Base-by-base conservation (phyloP, 1,140 invertebrate genomes). In the Drosophila littoralis region DNA sequence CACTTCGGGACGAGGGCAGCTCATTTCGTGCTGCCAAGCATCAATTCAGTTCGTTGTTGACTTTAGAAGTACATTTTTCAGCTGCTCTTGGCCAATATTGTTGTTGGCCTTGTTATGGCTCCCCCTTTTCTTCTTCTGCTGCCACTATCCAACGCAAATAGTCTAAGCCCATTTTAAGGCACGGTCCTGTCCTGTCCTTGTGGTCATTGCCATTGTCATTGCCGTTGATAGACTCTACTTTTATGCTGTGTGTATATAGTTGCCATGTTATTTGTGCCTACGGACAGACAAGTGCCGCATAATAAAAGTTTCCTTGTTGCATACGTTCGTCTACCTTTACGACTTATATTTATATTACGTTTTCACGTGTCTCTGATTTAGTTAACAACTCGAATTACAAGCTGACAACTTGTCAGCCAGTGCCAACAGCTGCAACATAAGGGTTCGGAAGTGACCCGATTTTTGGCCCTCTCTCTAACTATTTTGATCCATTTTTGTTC, bases 1-100 rank as follows among this genome's bases (percentile, higher is more conserved):
- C 48, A 17, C 46, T 17, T 50, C 57, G 13, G 35, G 7, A 38
- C 7, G 40, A 45, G 40, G n/a, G 51, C 69, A 66, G 79, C 75
- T 79, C 80, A 83, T 83, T 82, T 82, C 42, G 51, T 63, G 69
- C 48, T 57, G 22, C 22, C 51, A 13, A 35, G 61, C 51, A 46
- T 75, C 77, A 78, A 77, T 74, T 84, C 81, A 84, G 84, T 81
- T 80, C 81, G 22, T 77, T 86, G 82, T 88, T 88, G 79, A 88
- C 76, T 74, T 68, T 60, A 64, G 61, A 78, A 83, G 79, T 74
- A 74, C 55, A 77, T 77, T 72, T 28, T 60, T 40, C 57, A 63
- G 17, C 63, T 60, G 15, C 51, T 52, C 38, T 36, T 50, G 48
- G 9, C 58, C 40, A n/a, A 43, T 48, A 5, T 40, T 55, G 52